phyloP scores from a whole-genome alignment of 2,113 vertebrate genomes.

The Hyla sarda region DNA sequence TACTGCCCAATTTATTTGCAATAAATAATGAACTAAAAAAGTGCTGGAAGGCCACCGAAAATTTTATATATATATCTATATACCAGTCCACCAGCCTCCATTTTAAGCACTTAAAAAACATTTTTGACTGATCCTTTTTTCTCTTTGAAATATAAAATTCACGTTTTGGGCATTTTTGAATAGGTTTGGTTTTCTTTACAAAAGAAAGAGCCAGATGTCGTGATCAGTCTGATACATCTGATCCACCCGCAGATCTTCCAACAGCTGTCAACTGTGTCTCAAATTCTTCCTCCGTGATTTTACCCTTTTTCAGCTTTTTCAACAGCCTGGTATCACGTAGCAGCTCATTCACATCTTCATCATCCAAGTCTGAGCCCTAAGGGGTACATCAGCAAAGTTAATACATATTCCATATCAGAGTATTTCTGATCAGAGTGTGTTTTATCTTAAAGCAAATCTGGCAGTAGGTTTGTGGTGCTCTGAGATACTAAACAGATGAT shows the following conservation, averaged over 20 bases:
- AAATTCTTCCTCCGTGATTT: slow-evolving; percentile 90
- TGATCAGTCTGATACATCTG: slow-evolving; percentile 60
- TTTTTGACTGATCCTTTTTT: not conserved
- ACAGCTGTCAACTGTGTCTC: slow-evolving; percentile 78
- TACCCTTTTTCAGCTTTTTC: slow-evolving; percentile 89
- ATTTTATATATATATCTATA: too few relatives aligned
- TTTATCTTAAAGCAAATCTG: too few relatives aligned
- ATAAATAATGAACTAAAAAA: not conserved
- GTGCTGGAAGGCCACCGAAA: too few relatives aligned
- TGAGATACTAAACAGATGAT: too few relatives aligned
- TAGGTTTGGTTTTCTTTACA: too few relatives aligned
- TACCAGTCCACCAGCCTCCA: not conserved
- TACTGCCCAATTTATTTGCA: not conserved
- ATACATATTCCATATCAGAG: too few relatives aligned
- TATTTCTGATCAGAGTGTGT: too few relatives aligned
- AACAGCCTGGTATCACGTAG: slow-evolving; percentile 90
- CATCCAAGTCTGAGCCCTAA: slow-evolving; percentile 85
- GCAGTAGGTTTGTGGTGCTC: too few relatives aligned
- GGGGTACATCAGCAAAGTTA: not conserved
- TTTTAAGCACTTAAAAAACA: not conserved
- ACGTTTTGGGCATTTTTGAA: not conserved
- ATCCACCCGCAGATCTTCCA: slow-evolving; percentile 42
- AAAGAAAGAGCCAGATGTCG: not conserved
- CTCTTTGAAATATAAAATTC: not conserved
- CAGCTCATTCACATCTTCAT: slow-evolving; percentile 88